Evolutionary conservation across 2,888 invertebrate genomes (phyloP).

Genomic region (Campaea margaritaria): DNA sequence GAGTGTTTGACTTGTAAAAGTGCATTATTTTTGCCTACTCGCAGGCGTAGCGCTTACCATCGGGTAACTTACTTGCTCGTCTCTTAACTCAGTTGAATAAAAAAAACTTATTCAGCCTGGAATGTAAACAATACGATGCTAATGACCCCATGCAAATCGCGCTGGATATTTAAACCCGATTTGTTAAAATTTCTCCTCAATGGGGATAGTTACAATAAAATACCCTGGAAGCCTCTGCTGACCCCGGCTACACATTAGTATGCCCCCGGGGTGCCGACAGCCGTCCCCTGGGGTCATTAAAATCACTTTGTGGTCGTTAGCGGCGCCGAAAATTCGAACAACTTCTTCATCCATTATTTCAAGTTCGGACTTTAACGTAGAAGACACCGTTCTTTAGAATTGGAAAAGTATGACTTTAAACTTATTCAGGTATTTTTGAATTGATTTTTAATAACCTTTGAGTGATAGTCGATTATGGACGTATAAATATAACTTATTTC

Average conservation of each 20-base stretch:
- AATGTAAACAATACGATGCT: too few relatives aligned
- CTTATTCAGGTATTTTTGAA: neutral
- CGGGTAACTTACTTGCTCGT: too few relatives aligned
- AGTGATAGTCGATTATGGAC: too few relatives aligned
- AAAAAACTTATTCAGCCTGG: too few relatives aligned
- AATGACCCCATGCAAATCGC: too few relatives aligned
- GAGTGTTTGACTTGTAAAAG: too few relatives aligned
- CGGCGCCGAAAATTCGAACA: neutral
- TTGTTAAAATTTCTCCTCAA: too few relatives aligned
- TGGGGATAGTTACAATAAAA: neutral
- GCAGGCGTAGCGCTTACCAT: too few relatives aligned
- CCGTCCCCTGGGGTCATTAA: slow-evolving; percentile 24
- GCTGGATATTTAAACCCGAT: too few relatives aligned
- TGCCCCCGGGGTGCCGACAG: slow-evolving; percentile 6
- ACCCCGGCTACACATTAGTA: slow-evolving; percentile 21
- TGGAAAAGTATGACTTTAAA: neutral
- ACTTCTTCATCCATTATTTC: slow-evolving; percentile 5
- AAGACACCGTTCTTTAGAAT: neutral
- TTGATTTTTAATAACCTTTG: neutral
- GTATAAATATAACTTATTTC: too few relatives aligned
- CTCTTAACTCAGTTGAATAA: too few relatives aligned
- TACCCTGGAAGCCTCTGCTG: neutral
- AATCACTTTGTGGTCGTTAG: slow-evolving; percentile 36
- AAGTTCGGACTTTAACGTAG: neutral
- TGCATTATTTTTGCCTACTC: too few relatives aligned